Percentiles rank a stretch among this genome's conserved stretches.
Evolutionary conservation across 2,797 vertebrate species (phyloP).

Genomic region (Leptatherina wallacei): DNA sequence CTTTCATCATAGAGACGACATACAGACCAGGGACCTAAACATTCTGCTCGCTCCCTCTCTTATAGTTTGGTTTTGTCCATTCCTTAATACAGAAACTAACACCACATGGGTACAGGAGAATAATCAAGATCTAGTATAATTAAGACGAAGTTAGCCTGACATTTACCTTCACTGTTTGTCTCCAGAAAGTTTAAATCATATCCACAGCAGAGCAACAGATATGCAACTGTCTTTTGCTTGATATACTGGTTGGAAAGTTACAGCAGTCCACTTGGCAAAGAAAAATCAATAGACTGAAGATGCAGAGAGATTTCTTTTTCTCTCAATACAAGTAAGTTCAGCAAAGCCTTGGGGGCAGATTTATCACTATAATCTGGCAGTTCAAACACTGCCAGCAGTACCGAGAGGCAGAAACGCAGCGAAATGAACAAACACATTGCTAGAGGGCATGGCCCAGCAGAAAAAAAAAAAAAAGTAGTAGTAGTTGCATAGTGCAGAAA

Average conservation of each 20-base stretch:
- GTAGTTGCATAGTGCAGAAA: constrained; percentile 18
- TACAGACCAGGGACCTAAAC: constrained; percentile 41
- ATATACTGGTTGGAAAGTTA: constrained; percentile 24
- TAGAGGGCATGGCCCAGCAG: constrained; percentile 10
- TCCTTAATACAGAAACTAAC: constrained; percentile 4
- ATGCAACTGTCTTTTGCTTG: neutral
- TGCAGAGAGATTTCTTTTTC: constrained; percentile 34
- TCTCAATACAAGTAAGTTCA: constrained; percentile 27
- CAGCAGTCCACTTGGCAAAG: constrained; percentile 16
- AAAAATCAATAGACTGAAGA: constrained; percentile 34
- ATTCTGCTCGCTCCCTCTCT: constrained; percentile 25
- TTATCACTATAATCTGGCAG: constrained; percentile 54
- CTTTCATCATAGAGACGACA: constrained; percentile 69
- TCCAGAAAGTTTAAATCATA: constrained; percentile 29
- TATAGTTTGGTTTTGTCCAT: constrained; percentile 9
- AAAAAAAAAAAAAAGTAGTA: constrained; percentile 6
- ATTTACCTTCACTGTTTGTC: constrained; percentile 7
- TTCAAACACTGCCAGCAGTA: constrained; percentile 34
- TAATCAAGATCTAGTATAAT: neutral
- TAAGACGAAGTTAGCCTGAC: constrained; percentile 7
- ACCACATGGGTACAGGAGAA: neutral
- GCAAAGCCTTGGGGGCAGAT: constrained; percentile 42
- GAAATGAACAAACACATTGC: constrained; percentile 24
- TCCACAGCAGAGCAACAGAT: constrained; percentile 12
- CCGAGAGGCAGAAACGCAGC: constrained; percentile 25